These are phyloP conservation scores for Pagetopsis macropterus DNA, from an alignment of 2,797 vertebrate species.

Conservation along the genomic window DNA sequence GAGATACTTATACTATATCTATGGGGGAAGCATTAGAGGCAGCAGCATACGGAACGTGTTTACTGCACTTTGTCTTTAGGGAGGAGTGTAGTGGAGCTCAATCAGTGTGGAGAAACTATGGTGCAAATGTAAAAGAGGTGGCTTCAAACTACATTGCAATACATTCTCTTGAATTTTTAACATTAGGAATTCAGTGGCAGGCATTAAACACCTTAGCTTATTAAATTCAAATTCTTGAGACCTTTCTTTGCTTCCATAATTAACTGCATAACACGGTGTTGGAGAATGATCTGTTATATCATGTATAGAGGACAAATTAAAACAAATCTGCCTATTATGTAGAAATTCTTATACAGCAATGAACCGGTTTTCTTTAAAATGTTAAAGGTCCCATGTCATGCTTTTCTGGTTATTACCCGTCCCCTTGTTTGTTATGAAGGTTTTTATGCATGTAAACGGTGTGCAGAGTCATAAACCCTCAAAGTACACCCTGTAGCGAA, in stretches of 20 bases:
- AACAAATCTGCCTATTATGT: too few species aligned
- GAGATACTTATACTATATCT: conserved; percentile 1
- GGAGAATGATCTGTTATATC: not conserved
- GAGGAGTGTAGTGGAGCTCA: not conserved
- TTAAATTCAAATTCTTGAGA: not conserved
- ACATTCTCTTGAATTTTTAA: not conserved
- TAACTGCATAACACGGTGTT: not conserved
- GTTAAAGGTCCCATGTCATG: not conserved
- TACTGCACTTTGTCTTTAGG: not conserved
- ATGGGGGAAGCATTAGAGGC: not conserved
- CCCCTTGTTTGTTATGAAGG: too few species aligned
- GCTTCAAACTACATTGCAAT: not conserved
- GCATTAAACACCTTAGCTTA: not conserved
- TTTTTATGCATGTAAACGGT: too few species aligned
- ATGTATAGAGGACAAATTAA: conserved; percentile 12
- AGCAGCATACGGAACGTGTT: not conserved
- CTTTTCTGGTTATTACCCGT: too few species aligned
- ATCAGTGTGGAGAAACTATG: not conserved
- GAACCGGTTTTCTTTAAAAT: not conserved
- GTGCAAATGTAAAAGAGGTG: not conserved
- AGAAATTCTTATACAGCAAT: too few species aligned
- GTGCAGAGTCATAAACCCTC: too few species aligned
- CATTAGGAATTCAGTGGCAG: not conserved
- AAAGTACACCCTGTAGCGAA: too few species aligned
- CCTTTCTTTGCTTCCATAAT: not conserved